Percentiles rank a stretch among this genome's conserved stretches.
Evolutionary conservation across 2,888 invertebrate species (phyloP).

Genomic region (Morinoia aosen): DNA sequence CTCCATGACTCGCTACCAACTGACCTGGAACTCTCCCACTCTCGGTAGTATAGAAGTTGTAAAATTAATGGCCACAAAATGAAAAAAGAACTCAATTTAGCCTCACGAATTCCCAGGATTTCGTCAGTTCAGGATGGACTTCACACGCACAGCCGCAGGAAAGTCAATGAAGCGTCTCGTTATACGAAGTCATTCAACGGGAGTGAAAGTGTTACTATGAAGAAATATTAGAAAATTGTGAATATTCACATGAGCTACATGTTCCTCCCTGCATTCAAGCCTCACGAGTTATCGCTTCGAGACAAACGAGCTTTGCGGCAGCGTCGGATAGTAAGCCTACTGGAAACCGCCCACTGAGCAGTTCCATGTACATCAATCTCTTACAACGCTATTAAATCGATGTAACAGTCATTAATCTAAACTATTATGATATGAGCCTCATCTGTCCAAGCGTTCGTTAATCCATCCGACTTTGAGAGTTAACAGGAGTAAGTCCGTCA

Average conservation of each 20-base stretch:
- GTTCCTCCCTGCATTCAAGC: background rate
- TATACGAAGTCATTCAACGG: background rate
- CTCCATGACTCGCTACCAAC: background rate
- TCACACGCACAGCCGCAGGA: background rate
- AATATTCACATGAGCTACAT: background rate
- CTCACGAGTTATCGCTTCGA: background rate
- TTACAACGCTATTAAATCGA: too few relatives aligned
- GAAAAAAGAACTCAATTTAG: background rate
- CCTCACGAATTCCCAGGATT: background rate
- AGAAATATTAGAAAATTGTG: background rate
- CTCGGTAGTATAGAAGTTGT: background rate
- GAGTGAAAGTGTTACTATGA: constrained; percentile 18
- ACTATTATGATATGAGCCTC: too few relatives aligned
- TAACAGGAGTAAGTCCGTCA: too few relatives aligned
- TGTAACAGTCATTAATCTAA: too few relatives aligned
- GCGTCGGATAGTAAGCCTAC: background rate
- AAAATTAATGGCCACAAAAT: background rate
- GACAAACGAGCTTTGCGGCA: background rate
- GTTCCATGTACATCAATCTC: too few relatives aligned
- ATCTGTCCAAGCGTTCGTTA: too few relatives aligned
- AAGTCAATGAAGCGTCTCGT: constrained; percentile 6
- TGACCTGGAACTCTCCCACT: background rate
- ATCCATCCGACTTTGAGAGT: too few relatives aligned
- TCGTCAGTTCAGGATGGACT: background rate
- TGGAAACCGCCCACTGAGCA: background rate